A percentile compares a stretch with the other conserved stretches of the same genome.
Conservation (phyloP, 2,888 invertebrate genomes). For the Chymomyza caudatula region DNA sequence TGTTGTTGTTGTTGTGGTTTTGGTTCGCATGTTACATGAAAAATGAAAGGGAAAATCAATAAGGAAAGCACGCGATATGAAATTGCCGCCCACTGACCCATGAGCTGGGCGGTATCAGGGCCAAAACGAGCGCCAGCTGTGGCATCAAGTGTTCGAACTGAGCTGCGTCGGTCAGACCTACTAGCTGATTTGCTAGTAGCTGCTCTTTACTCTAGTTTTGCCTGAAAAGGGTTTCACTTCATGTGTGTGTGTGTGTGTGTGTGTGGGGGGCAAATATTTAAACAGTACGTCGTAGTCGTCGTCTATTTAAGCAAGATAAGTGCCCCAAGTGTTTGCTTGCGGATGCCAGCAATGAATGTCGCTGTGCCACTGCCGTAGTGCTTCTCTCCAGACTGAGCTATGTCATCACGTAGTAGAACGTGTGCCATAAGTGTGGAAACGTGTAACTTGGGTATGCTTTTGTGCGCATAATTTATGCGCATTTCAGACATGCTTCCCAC, state of each 20-base stretch:
- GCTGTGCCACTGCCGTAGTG: slow-evolving; percentile 10
- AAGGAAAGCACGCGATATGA: slow-evolving; percentile 60
- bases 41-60: slow-evolving; percentile 71
- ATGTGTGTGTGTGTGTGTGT: slow-evolving; percentile 8
- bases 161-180: not conserved
- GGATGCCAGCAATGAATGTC: slow-evolving; percentile 22
- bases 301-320: slow-evolving; percentile 46
- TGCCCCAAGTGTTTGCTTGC: slow-evolving; percentile 34
- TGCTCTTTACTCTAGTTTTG: not conserved
- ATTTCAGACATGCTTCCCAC: slow-evolving; percentile 31
- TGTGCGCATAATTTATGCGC: slow-evolving; percentile 65
- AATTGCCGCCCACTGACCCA: slow-evolving; percentile 54
- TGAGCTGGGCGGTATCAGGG: not conserved
- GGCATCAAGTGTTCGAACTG: not conserved
- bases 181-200: not conserved
- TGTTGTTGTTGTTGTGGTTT: slow-evolving; percentile 19
- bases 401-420: not conserved
- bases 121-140: not conserved
- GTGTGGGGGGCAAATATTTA: slow-evolving; percentile 41
- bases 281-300: slow-evolving; percentile 22
- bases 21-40: slow-evolving; percentile 53
- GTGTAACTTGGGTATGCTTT: slow-evolving; percentile 25
- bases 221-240: slow-evolving; percentile 26
- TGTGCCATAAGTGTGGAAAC: slow-evolving; percentile 6
- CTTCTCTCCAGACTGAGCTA: not conserved